Percentiles rank a stretch among this genome's conserved stretches.
phyloP scores from a whole-genome alignment of 1,140 invertebrate species.

The Solenopsis fugax region DNA sequence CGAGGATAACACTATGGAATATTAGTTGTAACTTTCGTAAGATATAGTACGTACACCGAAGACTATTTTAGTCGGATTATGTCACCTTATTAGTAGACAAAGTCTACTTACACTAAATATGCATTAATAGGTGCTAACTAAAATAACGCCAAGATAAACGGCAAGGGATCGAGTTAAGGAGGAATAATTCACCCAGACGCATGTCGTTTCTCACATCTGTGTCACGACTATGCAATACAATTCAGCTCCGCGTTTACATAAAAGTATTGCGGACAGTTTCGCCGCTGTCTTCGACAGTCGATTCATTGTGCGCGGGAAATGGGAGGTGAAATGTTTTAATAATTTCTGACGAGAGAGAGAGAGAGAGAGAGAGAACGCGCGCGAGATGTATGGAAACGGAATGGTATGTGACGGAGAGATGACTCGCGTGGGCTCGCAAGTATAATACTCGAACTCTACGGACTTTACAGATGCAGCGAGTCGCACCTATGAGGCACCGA shows the following conservation, averaged over 20 bases:
- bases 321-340: not conserved
- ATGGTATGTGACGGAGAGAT: not conserved
- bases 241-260: not conserved
- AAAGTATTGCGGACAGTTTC: not conserved
- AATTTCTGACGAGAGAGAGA: conserved; percentile 1
- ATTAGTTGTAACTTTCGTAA: conserved; percentile 5
- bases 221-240: not conserved
- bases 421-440: conserved; percentile 20
- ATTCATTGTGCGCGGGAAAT: not conserved
- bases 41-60: not conserved
- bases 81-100: conserved; percentile 53
- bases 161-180: not conserved
- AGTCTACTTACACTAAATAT: conserved; percentile 47
- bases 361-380: not conserved
- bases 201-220: conserved; percentile 24
- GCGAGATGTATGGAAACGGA: not conserved
- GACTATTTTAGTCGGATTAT: conserved; percentile 33
- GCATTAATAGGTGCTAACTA: conserved; percentile 50
- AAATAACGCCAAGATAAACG: conserved; percentile 33
- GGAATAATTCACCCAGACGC: conserved; percentile 43
- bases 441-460: not conserved
- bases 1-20: conserved; percentile 2
- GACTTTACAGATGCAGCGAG: conserved; percentile 26
- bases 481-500: conserved; percentile 29
- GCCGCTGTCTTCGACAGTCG: not conserved